phyloP scores from a whole-genome alignment of 2,113 vertebrate species.

The Nymphicus hollandicus region DNA sequence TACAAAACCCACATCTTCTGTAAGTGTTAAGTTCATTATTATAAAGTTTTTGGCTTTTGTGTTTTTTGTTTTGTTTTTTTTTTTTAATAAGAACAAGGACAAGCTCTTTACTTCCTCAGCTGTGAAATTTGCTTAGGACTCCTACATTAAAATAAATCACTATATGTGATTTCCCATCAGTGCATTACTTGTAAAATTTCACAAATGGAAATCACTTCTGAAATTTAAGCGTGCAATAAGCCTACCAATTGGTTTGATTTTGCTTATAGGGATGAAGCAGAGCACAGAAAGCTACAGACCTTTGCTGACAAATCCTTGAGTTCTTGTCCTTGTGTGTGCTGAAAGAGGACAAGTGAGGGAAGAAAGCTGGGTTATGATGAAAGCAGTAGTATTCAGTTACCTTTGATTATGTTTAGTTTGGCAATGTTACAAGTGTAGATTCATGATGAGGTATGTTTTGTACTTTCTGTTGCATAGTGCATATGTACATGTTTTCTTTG shows the following conservation, averaged over 20 bases:
- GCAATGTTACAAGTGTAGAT: background rate
- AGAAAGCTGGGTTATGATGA: background rate
- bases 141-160: background rate
- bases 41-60: background rate
- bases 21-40: background rate
- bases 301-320: conserved; percentile 1
- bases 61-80: too few relatives aligned
- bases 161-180: background rate
- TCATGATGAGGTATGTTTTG: background rate
- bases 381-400: background rate
- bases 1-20: background rate
- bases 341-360: background rate
- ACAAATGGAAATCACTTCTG: background rate
- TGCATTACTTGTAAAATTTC: background rate
- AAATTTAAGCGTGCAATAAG: background rate
- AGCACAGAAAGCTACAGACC: background rate
- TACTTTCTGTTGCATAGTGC: background rate
- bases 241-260: background rate
- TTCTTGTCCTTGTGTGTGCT: background rate
- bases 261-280: background rate
- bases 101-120: background rate
- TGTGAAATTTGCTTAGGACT: background rate
- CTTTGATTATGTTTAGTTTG: background rate
- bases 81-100: background rate
- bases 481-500: background rate